Evolutionary conservation across 2,113 vertebrate genomes (phyloP).

Genomic region (Paedocypris sp.): DNA sequence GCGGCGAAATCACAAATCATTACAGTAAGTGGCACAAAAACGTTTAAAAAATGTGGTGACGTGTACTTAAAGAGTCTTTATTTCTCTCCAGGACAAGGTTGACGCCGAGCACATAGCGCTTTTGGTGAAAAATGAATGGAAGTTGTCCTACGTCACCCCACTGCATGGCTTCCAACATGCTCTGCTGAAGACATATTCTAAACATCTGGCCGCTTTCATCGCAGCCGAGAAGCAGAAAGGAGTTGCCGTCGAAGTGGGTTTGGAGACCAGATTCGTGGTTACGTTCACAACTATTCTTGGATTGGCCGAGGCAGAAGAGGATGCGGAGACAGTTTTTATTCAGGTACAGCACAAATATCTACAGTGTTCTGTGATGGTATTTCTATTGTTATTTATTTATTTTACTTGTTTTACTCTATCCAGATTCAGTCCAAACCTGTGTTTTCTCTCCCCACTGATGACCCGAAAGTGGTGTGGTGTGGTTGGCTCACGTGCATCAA

Average conservation of each 20-base stretch:
- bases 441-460: constrained; percentile 42
- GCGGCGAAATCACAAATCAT: constrained; percentile 27
- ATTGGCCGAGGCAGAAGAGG: constrained; percentile 54
- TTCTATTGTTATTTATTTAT: too few species aligned
- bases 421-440: constrained; percentile 62
- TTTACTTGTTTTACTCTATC: neutral
- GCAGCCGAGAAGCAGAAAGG: constrained; percentile 76
- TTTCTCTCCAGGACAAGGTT: constrained; percentile 50
- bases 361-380: too few species aligned
- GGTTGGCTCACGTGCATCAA: constrained; percentile 77
- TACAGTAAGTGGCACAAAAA: constrained; percentile 22
- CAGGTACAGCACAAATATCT: constrained; percentile 57
- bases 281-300: constrained; percentile 62
- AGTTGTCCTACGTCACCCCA: constrained; percentile 79
- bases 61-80: neutral
- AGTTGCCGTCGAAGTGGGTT: constrained; percentile 64
- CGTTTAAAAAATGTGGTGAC: neutral
- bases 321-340: constrained; percentile 70
- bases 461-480: constrained; percentile 67
- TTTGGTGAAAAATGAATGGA: constrained; percentile 73
- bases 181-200: constrained; percentile 65
- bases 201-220: constrained; percentile 67
- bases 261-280: constrained; percentile 58
- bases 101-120: constrained; percentile 55
- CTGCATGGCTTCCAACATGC: constrained; percentile 68